Conservation (phyloP, 2,113 vertebrate genomes). For the Salvelinus fontinalis region DNA sequence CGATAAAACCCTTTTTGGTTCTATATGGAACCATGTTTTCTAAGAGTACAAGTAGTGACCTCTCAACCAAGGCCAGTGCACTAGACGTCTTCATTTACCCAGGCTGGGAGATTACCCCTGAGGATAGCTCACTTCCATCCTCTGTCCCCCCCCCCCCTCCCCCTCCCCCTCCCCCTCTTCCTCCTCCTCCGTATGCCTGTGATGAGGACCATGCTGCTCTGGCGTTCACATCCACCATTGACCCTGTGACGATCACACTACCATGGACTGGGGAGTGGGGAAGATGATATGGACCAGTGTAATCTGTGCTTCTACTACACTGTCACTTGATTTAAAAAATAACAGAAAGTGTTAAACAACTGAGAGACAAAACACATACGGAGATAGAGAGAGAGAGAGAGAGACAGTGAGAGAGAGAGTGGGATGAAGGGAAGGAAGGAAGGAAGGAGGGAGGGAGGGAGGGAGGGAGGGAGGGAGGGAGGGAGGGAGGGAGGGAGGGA, state of each 20-base stretch:
- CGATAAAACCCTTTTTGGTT: no score
- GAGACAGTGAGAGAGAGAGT: no score
- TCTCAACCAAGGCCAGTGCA: slow-evolving; percentile 51
- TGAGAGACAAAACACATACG: no score
- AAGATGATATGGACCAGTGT: neutral
- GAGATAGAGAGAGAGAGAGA: no score
- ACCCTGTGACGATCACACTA: slow-evolving; percentile 16
- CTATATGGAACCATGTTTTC: no score
- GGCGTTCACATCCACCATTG: slow-evolving; percentile 47
- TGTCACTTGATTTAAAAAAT: no score
- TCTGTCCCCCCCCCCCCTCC: neutral
- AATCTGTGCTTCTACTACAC: neutral
- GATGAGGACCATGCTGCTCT: slow-evolving; percentile 58
- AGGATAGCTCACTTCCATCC: slow-evolving; percentile 64
- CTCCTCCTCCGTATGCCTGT: slow-evolving; percentile 40
- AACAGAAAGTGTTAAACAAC: no score
- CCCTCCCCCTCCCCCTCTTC: slow-evolving; percentile 50
- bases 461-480: no score
- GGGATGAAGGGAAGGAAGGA: no score
- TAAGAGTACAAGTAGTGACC: slow-evolving; percentile 53
- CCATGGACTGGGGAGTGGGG: slow-evolving; percentile 24
- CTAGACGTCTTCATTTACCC: slow-evolving; percentile 50
- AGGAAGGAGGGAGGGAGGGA: no score
- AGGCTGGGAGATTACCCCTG: slow-evolving; percentile 53
- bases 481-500: no score